Percentiles rank a stretch among this genome's conserved stretches.
phyloP scores from a whole-genome alignment of 92 coral and sea anemone genomes.

The Phymanthus crucifer region DNA sequence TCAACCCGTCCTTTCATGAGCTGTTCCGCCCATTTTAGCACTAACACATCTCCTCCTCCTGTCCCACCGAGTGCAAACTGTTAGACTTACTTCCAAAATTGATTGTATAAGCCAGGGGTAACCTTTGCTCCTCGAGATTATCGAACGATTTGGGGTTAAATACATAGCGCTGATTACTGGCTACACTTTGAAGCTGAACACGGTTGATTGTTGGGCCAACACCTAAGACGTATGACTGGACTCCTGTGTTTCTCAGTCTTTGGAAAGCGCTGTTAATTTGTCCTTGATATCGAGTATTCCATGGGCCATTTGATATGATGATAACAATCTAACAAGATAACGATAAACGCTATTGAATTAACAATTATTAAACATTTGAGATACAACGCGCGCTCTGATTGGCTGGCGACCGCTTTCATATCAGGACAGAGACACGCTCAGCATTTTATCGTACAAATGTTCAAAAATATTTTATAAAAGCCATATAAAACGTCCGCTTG shows the following conservation, averaged over 20 bases:
- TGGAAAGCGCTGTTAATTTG: conserved; percentile 33
- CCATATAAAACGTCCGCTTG: no score
- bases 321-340: conserved; percentile 12
- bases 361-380: no score
- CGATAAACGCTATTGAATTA: no score
- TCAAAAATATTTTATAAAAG: no score
- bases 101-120: conserved; percentile 19
- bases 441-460: no score
- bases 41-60: no score
- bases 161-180: conserved; percentile 1
- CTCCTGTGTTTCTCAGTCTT: conserved; percentile 34
- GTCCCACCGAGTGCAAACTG: neutral
- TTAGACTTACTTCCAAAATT: conserved; percentile 31
- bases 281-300: conserved; percentile 50
- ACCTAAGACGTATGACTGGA: conserved; percentile 56
- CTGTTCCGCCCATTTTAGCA: no score
- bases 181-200: conserved; percentile 31
- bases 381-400: no score
- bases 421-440: no score
- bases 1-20: no score
- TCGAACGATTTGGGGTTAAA: conserved; percentile 14
- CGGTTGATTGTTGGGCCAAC: conserved; percentile 47
- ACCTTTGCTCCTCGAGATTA: neutral
- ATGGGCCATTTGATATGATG: conserved; percentile 27
- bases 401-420: no score